Conservation (phyloP, 2,888 invertebrate species). For the Spilosoma lubricipeda region DNA sequence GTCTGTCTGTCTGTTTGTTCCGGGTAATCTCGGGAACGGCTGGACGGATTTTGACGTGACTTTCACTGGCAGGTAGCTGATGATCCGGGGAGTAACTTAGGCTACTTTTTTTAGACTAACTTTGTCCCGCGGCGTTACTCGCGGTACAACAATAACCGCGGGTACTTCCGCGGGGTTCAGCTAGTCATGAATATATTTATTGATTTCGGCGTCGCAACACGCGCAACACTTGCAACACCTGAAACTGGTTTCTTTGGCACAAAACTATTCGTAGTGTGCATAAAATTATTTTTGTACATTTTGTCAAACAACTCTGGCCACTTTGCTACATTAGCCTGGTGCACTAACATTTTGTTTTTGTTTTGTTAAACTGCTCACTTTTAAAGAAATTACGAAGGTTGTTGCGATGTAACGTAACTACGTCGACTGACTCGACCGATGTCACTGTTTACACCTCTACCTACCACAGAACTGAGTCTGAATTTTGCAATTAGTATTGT, state of each 20-base stretch:
- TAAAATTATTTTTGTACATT: background rate
- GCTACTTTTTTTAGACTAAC: too few relatives aligned
- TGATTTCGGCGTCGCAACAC: background rate
- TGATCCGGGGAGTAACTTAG: too few relatives aligned
- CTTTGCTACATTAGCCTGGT: background rate
- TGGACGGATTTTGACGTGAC: too few relatives aligned
- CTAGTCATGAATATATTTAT: background rate
- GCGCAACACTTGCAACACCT: background rate
- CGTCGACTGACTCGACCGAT: background rate
- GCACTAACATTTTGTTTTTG: background rate
- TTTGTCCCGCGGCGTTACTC: too few relatives aligned
- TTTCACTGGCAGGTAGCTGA: too few relatives aligned
- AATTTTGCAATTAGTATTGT: background rate
- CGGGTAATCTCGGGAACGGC: too few relatives aligned
- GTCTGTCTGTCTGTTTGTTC: too few relatives aligned
- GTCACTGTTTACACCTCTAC: background rate
- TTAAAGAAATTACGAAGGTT: background rate
- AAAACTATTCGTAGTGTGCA: accelerated
- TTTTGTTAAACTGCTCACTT: background rate
- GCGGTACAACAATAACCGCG: too few relatives aligned
- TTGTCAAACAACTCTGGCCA: too few relatives aligned
- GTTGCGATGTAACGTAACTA: too few relatives aligned
- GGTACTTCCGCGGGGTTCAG: too few relatives aligned
- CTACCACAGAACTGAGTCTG: background rate
- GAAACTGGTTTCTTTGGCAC: background rate